Percentiles rank a stretch among this genome's conserved stretches.
Evolutionary conservation across 2,797 vertebrate species (phyloP).

Genomic region (Enteromius argenteus): DNA sequence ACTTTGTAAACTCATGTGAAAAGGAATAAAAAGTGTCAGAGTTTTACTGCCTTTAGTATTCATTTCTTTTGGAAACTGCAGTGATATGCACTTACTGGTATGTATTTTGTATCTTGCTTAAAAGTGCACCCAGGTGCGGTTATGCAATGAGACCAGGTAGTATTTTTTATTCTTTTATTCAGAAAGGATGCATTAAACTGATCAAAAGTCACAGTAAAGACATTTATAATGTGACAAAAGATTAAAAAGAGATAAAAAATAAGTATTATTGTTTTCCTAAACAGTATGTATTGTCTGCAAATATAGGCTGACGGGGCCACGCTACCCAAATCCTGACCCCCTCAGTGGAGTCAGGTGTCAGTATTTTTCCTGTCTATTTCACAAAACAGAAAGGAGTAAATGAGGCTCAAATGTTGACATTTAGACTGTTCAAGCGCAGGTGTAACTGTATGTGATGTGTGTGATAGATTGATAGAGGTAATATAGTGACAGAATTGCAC

Average conservation of each 20-base stretch:
- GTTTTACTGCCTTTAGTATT: no score
- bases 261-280: not conserved
- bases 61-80: no score
- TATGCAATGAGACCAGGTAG: no score
- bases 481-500: conserved; percentile 42
- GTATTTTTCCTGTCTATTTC: not conserved
- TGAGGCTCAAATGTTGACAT: conserved; percentile 23
- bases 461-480: conserved; percentile 29
- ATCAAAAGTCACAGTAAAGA: not conserved
- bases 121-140: no score
- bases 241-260: not conserved
- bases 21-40: no score
- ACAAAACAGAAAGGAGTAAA: conserved; percentile 1
- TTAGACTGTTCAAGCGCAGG: not conserved
- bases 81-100: no score
- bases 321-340: not conserved
- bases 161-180: not conserved
- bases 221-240: not conserved
- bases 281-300: not conserved
- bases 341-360: not conserved
- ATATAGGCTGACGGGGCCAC: not conserved
- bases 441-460: conserved; percentile 17
- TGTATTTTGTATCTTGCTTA: no score
- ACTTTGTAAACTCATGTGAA: no score
- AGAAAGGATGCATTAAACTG: not conserved